A percentile compares a stretch with the other conserved stretches of the same genome.
Conservation (phyloP, 2,888 invertebrate species). For the Psylliodes chrysocephalus region DNA sequence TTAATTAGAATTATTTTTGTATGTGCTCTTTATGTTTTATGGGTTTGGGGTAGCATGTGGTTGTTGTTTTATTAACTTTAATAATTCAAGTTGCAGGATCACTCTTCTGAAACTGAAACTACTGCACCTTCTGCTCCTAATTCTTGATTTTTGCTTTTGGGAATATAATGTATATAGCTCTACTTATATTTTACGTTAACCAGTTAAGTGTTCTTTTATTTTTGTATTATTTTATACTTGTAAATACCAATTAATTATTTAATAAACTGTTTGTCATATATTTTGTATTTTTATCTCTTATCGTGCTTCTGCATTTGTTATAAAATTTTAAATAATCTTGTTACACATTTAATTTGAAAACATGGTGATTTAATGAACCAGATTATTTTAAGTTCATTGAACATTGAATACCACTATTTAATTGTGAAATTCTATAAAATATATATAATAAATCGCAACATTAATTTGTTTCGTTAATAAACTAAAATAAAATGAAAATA, state of each 20-base stretch:
- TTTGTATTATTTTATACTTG: slow-evolving; percentile 25
- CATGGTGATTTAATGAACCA: too few species aligned
- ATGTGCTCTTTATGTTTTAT: neutral
- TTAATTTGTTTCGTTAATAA: too few species aligned
- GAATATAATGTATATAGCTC: slow-evolving; percentile 37
- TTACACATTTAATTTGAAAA: too few species aligned
- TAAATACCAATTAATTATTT: slow-evolving; percentile 23
- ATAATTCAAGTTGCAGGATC: slow-evolving; percentile 50
- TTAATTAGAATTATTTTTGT: too few species aligned
- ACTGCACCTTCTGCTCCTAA: slow-evolving; percentile 46
- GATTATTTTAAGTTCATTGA: too few species aligned
- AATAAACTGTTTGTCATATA: slow-evolving; percentile 20
- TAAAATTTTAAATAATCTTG: too few species aligned
- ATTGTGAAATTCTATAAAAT: too few species aligned
- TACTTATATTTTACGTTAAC: slow-evolving; percentile 30
- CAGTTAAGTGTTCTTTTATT: slow-evolving; percentile 31
- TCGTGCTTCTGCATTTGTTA: too few species aligned
- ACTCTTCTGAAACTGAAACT: slow-evolving; percentile 47
- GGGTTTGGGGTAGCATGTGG: slow-evolving; percentile 41
- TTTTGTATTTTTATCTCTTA: slow-evolving; percentile 19
- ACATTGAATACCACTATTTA: too few species aligned
- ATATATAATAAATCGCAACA: too few species aligned
- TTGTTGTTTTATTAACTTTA: slow-evolving; percentile 40
- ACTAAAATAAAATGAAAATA: too few species aligned
- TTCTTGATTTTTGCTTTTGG: slow-evolving; percentile 34